Base-by-base conservation (phyloP, 2,797 vertebrate genomes). In the Picus viridis region DNA sequence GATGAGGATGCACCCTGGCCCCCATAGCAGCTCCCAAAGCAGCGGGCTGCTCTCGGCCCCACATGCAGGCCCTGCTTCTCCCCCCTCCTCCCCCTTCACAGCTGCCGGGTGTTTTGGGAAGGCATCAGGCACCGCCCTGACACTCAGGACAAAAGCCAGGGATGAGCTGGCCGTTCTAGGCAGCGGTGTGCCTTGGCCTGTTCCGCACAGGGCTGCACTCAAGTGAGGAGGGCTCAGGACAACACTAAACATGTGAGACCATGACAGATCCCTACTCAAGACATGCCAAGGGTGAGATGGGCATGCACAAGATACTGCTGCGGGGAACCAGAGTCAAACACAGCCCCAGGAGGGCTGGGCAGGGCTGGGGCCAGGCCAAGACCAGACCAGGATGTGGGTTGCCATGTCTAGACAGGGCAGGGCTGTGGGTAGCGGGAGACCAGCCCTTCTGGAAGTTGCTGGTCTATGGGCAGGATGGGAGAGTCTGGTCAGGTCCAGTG, bases 91-190 rank as follows among this genome's bases (percentile, higher is more conserved):
- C 17, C 5, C 14, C 9, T 27, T 41, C 78, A 32, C 59, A 39
- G 64, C 69, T 45, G 63, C 29, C 30, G 5, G 59, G 19, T 3
- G 1, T 59, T 36, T 18, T 8, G 30, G 36, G 36, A 51, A 59
- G 22, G 23, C 62, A 36, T 6, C 56, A 26, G 45, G 32, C 1
- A 6, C 26, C 47, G 2, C 10, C 24, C 34, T 4, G 12, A 20
- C 5, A 2, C 12, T 7, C 0, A 0, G 36, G 32, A 47, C 0
- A 2, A 54, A 54, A 30, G n/a, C 41, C 71, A 27, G 17, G 0
- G 4, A 26, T 18, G 30, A 65, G 39, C 3, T 1, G 0, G 9
- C 6, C 5, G 16, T 7, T 36, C 0, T 0, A 14, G 23, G 39
- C 6, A 30, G 71, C 18, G 2, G 24, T 2, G 29, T 57, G 41